These are phyloP conservation scores for Echiichthys vipera DNA, from an alignment of 2,797 vertebrate species.

Conservation along the genomic window DNA sequence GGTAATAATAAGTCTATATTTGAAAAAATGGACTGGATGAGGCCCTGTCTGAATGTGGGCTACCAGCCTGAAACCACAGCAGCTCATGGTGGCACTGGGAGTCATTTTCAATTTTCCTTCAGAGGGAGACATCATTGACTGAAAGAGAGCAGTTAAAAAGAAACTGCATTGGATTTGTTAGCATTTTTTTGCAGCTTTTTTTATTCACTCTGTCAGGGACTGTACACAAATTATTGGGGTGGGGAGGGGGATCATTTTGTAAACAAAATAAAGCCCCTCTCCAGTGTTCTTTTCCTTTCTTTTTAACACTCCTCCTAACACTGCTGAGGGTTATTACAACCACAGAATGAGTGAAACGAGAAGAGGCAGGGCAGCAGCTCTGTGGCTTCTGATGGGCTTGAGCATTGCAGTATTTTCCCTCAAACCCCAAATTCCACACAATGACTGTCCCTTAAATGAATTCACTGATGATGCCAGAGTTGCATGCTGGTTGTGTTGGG, in stretches of 20 bases:
- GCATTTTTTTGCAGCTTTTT: conserved; percentile 13
- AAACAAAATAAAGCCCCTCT: neutral
- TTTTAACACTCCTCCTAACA: neutral
- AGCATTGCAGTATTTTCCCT: neutral
- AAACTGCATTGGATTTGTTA: conserved; percentile 27
- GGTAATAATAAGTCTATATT: conserved; percentile 88
- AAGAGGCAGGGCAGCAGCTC: neutral
- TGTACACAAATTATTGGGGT: neutral
- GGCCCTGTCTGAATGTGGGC: conserved; percentile 75
- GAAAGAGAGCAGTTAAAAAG: conserved; percentile 53
- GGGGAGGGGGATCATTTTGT: neutral
- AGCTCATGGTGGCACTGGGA: conserved; percentile 66
- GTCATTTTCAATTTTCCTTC: conserved; percentile 75
- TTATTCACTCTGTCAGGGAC: neutral
- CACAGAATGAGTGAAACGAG: neutral
- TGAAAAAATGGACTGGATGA: conserved; percentile 80
- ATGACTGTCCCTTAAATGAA: conserved; percentile 1
- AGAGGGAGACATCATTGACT: conserved; percentile 62
- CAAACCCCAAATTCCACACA: neutral
- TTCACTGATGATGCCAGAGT: too few relatives aligned
- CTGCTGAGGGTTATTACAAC: too few relatives aligned
- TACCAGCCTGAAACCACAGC: conserved; percentile 80
- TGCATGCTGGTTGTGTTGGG: too few relatives aligned
- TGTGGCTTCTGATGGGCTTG: neutral
- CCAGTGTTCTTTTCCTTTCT: neutral